Evolutionary conservation across 1,140 invertebrate species (phyloP), one percentile per base, ranked within the genome.

Genomic region (Halictus rubicundus): DNA sequence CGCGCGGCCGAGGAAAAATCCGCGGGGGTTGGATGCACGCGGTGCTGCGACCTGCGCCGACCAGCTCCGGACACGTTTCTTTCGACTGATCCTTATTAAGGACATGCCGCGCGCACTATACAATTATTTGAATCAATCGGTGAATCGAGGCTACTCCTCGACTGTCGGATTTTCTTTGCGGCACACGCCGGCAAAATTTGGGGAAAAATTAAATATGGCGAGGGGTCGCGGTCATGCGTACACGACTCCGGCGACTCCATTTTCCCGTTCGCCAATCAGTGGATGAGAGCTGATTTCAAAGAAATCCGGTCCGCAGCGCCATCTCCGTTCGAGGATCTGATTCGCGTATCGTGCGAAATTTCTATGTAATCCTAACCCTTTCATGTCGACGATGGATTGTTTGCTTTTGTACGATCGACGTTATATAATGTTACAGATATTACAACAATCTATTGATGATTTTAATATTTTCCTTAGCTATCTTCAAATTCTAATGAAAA

Each of bases 1-100:
- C 86, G 90, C 91, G 90, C 89, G 88, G 89, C 89, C 83, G 87
- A 89, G 92, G 91, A 93, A 93, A 93, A 93, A 92, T 92, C 91
- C 86, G 87, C 81, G 83, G 78, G 78, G 81, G 75, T 76, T 61
- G 63, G 78, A 77, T 79, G 71, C 71, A 83, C 66, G 76, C 59
- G 70, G 59, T 59, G 57, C 37, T 69, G 65, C 79, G 64, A 57
- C 60, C 42, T 68, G 69, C 25, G 23, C 59, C 70, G 25, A 52
- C 49, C 49, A 42, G 10, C 37, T n/a, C 7, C 32, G 32, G 9
- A 39, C 19, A 0, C 0, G 27, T 9, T 21, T 21, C 10, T 5
- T 14, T n/a, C 14, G 10, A 14, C 23, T 23, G 27, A 16, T 52
- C 19, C 9, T 4, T n/a, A 6, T 39, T 6, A 10, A 16, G 0